Conservation (phyloP, 2,113 vertebrate species). For the Trematocara stigmaticum region DNA sequence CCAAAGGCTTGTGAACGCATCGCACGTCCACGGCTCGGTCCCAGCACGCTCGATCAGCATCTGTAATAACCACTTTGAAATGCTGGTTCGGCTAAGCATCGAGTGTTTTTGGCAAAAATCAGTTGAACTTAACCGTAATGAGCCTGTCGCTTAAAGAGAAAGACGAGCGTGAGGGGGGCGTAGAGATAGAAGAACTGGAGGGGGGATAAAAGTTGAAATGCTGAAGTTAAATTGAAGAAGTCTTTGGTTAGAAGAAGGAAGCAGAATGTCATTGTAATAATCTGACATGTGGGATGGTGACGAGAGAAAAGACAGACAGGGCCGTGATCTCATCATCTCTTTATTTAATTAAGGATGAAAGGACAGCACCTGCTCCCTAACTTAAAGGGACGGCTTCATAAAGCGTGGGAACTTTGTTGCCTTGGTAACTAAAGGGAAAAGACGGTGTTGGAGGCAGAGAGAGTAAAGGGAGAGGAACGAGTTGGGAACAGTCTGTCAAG, state of each 20-base stretch:
- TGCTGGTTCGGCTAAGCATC: not conserved
- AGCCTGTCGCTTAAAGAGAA: not conserved
- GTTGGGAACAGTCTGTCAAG: not conserved
- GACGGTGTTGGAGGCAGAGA: not conserved
- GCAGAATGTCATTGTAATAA: not conserved
- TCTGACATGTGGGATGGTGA: not conserved
- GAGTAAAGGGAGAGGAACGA: not conserved
- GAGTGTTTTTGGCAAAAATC: constrained; percentile 1
- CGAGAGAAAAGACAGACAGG: not conserved
- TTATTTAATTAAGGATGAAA: not conserved
- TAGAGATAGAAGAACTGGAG: not conserved
- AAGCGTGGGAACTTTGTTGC: constrained; percentile 10
- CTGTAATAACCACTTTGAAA: constrained; percentile 7
- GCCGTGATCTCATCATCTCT: not conserved
- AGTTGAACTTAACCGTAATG: not conserved
- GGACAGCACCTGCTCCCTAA: constrained; percentile 7
- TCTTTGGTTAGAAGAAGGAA: not conserved
- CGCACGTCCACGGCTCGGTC: not conserved
- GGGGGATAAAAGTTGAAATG: not conserved
- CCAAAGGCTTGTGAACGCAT: not conserved
- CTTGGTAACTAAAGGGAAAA: constrained; percentile 17
- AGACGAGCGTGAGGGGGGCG: rapidly evolving
- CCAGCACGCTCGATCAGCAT: not conserved
- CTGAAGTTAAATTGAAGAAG: not conserved
- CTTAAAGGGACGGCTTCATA: constrained; percentile 11